Evolutionary conservation across 1,140 invertebrate species (phyloP).

Genomic region (Hestina assimilis): DNA sequence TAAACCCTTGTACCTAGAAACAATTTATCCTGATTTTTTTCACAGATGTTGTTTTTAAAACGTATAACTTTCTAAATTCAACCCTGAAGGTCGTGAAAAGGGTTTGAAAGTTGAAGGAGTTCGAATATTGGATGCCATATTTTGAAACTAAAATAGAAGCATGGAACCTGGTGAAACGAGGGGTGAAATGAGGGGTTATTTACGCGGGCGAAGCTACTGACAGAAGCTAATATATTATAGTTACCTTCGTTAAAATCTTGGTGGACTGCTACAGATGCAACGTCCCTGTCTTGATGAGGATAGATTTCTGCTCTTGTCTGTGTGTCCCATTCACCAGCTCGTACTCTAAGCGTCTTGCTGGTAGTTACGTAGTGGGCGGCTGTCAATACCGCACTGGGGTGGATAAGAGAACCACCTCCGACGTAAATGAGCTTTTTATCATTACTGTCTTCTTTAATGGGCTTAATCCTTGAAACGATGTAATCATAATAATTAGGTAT

Average conservation of each 20-base stretch:
- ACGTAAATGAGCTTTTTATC: conserved; percentile 81
- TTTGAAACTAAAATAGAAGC: too few relatives aligned
- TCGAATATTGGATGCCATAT: too few relatives aligned
- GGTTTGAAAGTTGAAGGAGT: too few relatives aligned
- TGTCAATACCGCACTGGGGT: conserved; percentile 84
- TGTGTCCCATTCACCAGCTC: conserved; percentile 83
- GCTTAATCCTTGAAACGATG: conserved; percentile 66
- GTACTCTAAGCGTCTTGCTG: conserved; percentile 46
- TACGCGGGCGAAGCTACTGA: not conserved
- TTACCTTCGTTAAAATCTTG: conserved; percentile 72
- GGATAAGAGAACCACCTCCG: conserved; percentile 88
- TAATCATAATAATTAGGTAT: conserved; percentile 17
- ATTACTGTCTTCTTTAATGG: conserved; percentile 72
- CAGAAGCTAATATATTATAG: not conserved
- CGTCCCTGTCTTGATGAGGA: conserved; percentile 78
- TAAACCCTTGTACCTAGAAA: too few relatives aligned
- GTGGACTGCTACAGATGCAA: conserved; percentile 72
- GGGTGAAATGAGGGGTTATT: too few relatives aligned
- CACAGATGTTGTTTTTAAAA: too few relatives aligned
- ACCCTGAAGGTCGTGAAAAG: too few relatives aligned
- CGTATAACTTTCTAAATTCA: too few relatives aligned
- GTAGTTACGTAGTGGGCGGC: conserved; percentile 69
- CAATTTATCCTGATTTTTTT: too few relatives aligned
- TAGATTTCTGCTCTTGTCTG: conserved; percentile 77
- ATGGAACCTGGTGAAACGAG: too few relatives aligned